Percentiles rank a stretch among this genome's conserved stretches.
phyloP scores from a whole-genome alignment of 2,888 invertebrate genomes.

The Lypha dubia region DNA sequence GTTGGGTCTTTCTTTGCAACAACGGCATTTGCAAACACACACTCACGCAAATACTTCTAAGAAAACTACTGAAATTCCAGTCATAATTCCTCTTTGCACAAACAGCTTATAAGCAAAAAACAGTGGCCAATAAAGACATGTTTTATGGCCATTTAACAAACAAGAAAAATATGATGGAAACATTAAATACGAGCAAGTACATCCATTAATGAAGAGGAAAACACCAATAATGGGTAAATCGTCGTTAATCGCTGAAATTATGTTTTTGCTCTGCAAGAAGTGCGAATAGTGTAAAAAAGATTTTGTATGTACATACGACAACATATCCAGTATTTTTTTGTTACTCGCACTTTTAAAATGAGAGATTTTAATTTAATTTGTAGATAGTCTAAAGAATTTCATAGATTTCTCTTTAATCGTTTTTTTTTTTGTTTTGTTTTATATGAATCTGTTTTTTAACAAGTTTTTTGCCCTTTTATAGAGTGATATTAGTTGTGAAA shows the following conservation, averaged over 20 bases:
- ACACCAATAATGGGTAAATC: slow-evolving; percentile 42
- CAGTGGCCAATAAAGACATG: slow-evolving; percentile 68
- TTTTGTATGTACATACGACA: slow-evolving; percentile 2
- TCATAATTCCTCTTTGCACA: slow-evolving; percentile 26
- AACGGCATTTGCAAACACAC: background rate
- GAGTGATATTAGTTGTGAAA: slow-evolving; percentile 15
- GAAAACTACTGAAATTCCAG: slow-evolving; percentile 16
- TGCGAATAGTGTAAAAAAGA: slow-evolving; percentile 1
- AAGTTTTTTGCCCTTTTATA: slow-evolving; percentile 67
- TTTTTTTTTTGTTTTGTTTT: background rate
- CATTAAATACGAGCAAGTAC: slow-evolving; percentile 43
- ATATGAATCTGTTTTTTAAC: slow-evolving; percentile 32
- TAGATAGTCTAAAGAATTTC: slow-evolving; percentile 59
- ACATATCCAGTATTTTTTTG: slow-evolving; percentile 3
- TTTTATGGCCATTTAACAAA: slow-evolving; percentile 61
- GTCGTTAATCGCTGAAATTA: slow-evolving; percentile 63
- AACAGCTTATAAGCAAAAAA: slow-evolving; percentile 32
- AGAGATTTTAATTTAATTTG: slow-evolving; percentile 56
- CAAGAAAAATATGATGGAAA: slow-evolving; percentile 12
- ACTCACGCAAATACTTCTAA: background rate
- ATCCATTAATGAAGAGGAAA: slow-evolving; percentile 13
- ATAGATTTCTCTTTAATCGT: slow-evolving; percentile 47
- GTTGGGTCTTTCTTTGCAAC: background rate
- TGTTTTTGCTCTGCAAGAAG: slow-evolving; percentile 31
- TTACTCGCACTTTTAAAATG: slow-evolving; percentile 24